These are phyloP conservation scores for Dinoponera quadriceps DNA, from an alignment of 1,140 invertebrate genomes.

Conservation along the genomic window DNA sequence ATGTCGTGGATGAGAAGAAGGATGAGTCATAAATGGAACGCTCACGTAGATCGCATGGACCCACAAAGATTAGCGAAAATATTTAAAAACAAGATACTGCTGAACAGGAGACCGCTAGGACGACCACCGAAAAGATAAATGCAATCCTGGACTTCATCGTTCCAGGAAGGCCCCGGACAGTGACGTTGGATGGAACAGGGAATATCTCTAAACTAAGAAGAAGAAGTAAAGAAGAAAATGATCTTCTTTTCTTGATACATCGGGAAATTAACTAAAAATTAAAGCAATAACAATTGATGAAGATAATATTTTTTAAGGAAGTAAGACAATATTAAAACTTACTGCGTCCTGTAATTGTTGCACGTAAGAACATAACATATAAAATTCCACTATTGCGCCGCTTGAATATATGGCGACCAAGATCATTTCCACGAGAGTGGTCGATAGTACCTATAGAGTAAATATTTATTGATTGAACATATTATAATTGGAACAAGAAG, in stretches of 20 bases:
- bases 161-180: no score
- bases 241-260: no score
- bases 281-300: not conserved
- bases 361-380: conserved; percentile 67
- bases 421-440: conserved; percentile 1
- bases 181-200: no score
- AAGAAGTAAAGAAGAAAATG: no score
- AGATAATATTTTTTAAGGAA: not conserved
- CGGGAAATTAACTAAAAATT: not conserved
- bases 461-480: no score
- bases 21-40: not conserved
- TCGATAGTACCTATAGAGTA: conserved; percentile 3
- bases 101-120: no score
- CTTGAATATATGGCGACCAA: conserved; percentile 30
- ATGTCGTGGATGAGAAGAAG: not conserved
- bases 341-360: conserved; percentile 73
- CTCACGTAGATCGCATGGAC: not conserved
- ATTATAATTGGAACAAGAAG: no score
- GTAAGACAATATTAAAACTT: not conserved
- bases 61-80: no score
- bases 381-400: conserved; percentile 67
- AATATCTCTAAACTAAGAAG: no score
- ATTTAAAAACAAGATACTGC: no score
- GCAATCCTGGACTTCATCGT: no score
- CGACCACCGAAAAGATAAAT: no score